phyloP scores from a whole-genome alignment of 1,140 invertebrate genomes.

The Planococcus citri region DNA sequence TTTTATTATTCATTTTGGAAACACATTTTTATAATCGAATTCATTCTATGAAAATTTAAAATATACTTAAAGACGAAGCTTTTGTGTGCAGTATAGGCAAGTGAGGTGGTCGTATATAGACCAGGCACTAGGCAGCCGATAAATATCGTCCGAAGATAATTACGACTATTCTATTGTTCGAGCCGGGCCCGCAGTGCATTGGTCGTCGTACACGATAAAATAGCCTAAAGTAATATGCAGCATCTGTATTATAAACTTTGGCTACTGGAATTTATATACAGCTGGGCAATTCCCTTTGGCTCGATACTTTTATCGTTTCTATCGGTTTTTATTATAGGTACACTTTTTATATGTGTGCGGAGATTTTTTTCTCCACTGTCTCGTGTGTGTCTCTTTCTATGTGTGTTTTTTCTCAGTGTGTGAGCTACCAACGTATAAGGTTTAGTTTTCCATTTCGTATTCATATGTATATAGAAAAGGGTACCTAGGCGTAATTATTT shows the following conservation, averaged over 20 bases:
- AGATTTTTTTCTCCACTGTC: background rate
- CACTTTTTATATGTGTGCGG: background rate
- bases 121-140: background rate
- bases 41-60: background rate
- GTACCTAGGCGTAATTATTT: background rate
- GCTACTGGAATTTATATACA: constrained; percentile 3
- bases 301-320: background rate
- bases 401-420: no score
- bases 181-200: background rate
- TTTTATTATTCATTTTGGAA: constrained; percentile 4
- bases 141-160: background rate
- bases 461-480: no score
- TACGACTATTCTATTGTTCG: background rate
- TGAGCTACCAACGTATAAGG: no score
- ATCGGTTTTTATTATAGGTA: background rate
- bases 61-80: background rate
- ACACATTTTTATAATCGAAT: constrained; percentile 1
- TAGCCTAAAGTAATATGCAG: constrained; percentile 3
- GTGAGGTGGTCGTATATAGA: no score
- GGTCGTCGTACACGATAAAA: background rate
- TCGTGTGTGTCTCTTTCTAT: no score
- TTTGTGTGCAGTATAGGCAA: background rate
- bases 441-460: background rate
- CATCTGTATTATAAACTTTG: constrained; percentile 3
- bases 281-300: constrained; percentile 1